A percentile compares a stretch with the other conserved stretches of the same genome.
Evolutionary conservation across 2,888 invertebrate genomes (phyloP).

Genomic region (Aphrophora alni): DNA sequence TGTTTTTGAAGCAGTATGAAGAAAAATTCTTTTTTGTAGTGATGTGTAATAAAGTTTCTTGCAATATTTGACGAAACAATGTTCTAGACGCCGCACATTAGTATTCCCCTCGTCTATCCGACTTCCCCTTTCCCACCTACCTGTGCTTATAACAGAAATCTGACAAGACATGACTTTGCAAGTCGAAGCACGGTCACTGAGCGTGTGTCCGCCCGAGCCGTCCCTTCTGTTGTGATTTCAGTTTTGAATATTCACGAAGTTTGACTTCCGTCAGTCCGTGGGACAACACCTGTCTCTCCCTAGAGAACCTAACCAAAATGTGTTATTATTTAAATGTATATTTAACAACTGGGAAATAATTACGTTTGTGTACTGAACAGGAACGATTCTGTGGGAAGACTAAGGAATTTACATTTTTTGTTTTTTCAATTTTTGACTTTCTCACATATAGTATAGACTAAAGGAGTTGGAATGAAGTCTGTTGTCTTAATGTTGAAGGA

Average conservation of each 20-base stretch:
- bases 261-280: background rate
- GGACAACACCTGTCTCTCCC: background rate
- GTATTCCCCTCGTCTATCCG: background rate
- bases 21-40: too few species aligned
- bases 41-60: too few species aligned
- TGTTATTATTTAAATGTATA: slow-evolving; percentile 4
- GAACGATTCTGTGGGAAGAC: background rate
- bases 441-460: too few species aligned
- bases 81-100: too few species aligned
- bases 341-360: background rate
- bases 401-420: background rate
- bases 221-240: background rate
- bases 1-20: too few species aligned
- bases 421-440: background rate
- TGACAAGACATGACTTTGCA: background rate
- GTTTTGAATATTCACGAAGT: background rate
- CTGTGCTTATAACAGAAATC: background rate
- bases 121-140: background rate
- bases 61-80: too few species aligned
- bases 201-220: background rate
- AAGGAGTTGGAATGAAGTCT: too few species aligned
- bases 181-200: too few species aligned
- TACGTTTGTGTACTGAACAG: background rate
- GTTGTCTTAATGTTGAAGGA: too few species aligned
- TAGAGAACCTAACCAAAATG: background rate